These are phyloP conservation scores for Hipposideros armiger DNA, from an alignment of 2,113 vertebrate species.

Conservation along the genomic window DNA sequence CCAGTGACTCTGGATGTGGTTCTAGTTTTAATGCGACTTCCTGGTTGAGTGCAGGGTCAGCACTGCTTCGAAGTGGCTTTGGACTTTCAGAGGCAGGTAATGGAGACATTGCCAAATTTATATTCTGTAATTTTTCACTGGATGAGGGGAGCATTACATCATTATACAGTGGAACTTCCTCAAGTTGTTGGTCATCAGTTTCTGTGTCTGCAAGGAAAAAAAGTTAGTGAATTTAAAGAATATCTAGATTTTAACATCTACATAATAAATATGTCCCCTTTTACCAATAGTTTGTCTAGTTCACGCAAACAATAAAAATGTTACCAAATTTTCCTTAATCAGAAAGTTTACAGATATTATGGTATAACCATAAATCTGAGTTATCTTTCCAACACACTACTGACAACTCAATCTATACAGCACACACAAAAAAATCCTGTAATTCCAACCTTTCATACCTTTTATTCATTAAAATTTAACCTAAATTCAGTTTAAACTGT, in stretches of 20 bases:
- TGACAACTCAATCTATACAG: not conserved
- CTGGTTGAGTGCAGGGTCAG: constrained; percentile 89
- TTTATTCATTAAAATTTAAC: constrained; percentile 35
- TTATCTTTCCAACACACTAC: constrained; percentile 14
- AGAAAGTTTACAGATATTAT: not conserved
- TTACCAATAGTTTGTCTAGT: constrained; percentile 27
- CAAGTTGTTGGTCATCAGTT: constrained; percentile 91
- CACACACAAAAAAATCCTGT: not conserved
- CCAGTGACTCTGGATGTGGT: constrained; percentile 88
- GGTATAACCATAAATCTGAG: not conserved
- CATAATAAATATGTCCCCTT: not conserved
- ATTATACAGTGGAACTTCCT: constrained; percentile 96
- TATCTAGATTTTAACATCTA: constrained; percentile 48
- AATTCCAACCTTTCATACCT: not conserved
- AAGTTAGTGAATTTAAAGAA: constrained; percentile 21
- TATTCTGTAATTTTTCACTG: constrained; percentile 91
- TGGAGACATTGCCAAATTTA: constrained; percentile 94
- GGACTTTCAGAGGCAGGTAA: constrained; percentile 91
- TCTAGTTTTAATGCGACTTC: constrained; percentile 91
- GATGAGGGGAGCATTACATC: constrained; percentile 97
- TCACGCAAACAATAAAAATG: constrained; percentile 52
- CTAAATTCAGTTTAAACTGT: not conserved
- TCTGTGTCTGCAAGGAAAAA: constrained; percentile 85
- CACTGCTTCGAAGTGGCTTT: constrained; percentile 90
- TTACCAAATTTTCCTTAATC: constrained; percentile 12